Percentiles rank a stretch among this genome's conserved stretches.
Conservation (phyloP, 2,797 vertebrate species). For the Falco novaeseelandiae region DNA sequence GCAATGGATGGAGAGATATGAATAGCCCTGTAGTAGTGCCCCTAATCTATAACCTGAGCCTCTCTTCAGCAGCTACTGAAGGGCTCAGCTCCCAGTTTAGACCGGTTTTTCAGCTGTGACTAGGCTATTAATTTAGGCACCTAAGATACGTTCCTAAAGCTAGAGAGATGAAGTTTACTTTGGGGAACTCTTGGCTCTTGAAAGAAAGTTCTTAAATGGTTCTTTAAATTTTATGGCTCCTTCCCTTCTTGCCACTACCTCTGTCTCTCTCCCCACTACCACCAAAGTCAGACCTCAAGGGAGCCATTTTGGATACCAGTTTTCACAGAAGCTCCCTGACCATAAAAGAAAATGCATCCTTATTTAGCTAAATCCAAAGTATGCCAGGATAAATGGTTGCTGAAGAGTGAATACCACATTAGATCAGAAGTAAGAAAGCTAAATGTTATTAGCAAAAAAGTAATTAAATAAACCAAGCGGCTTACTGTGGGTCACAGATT, state of each 20-base stretch:
- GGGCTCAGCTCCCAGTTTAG: background rate
- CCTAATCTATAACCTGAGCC: fast-evolving
- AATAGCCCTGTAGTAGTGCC: background rate
- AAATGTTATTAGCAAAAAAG: background rate
- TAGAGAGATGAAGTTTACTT: background rate
- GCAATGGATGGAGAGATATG: fast-evolving
- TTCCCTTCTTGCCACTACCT: background rate
- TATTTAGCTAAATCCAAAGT: background rate
- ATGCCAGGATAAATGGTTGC: background rate
- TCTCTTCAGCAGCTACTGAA: background rate
- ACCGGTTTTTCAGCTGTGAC: background rate
- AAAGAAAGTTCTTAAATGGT: background rate
- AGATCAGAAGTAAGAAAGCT: background rate
- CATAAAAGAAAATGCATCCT: background rate
- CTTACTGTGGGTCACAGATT: background rate
- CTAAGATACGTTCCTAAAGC: background rate
- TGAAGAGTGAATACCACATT: background rate
- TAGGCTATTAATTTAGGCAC: background rate
- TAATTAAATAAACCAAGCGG: background rate
- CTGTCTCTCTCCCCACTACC: background rate
- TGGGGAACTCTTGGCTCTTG: background rate
- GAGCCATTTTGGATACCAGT: background rate
- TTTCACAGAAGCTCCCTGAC: background rate
- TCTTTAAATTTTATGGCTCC: background rate
- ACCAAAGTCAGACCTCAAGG: background rate